Base-by-base conservation (phyloP, 2,888 invertebrate species). In the Vanessa cardui region DNA sequence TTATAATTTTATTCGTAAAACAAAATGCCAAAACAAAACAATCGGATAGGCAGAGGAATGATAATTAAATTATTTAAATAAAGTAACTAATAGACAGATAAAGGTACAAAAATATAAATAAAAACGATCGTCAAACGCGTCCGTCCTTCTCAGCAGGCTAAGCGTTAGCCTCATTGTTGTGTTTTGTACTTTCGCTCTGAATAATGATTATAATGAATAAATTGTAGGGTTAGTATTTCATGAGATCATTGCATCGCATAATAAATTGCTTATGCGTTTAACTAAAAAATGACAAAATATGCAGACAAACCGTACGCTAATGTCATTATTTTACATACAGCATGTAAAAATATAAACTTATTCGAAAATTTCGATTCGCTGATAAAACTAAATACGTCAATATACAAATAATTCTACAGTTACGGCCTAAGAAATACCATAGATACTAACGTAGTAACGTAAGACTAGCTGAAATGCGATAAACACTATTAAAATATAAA, bases 391-490 rank as follows among this genome's bases (percentile, higher is more conserved):
- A 84, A 80, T 78, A 88, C 89, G 85, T 85, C 83, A 90, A 91
- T 92, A 92, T 92, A 92, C 90, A 92, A 86, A 86, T 82, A 85
- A 84, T 69, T 78, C 85, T 88, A 88, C 85, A 84, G 81, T 80
- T 83, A 88, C 86, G 82, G 84, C 83, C 86, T 82, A 82, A 83
- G 83, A 85, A 81, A 85, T 83, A 87, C 85, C 79, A 84, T 85
- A 86, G 86, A 87, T 80, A 86, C 87, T 88, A 89, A 88, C 82
- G 80, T 84, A 82, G 84, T 84, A 90, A 92, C 88, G 89, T 92
- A 92, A 92, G 92, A 92, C 92, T 92, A 92, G 92, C 84, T 86
- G 90, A 92, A 92, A 92, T 90, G 92, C 90, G 86, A 90, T 90
- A 89, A 88, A 89, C 85, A 91, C 90, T 90, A 91, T 82, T 80